Evolutionary conservation across 2,888 invertebrate genomes (phyloP).

Genomic region (Fragum whitleyi): DNA sequence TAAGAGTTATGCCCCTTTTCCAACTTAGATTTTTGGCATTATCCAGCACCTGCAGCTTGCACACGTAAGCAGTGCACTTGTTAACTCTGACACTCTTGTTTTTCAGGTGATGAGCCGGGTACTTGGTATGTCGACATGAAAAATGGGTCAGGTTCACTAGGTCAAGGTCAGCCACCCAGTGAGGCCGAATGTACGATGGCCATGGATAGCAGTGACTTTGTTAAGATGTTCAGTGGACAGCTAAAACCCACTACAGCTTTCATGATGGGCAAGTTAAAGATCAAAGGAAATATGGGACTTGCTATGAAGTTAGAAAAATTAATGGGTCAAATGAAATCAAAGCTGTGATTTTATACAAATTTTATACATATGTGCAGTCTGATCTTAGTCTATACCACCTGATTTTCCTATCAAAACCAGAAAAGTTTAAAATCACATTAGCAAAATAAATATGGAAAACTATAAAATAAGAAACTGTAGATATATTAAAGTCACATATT

Average conservation of each 20-base stretch:
- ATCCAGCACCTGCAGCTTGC: too few relatives aligned
- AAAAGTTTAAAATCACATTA: too few relatives aligned
- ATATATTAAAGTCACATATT: too few relatives aligned
- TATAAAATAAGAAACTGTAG: too few relatives aligned
- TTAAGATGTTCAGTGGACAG: slow-evolving; percentile 89
- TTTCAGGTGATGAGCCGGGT: slow-evolving; percentile 90
- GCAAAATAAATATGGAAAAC: too few relatives aligned
- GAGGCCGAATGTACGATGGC: slow-evolving; percentile 92
- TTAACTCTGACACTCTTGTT: too few relatives aligned
- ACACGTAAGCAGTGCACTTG: too few relatives aligned
- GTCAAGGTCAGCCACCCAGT: slow-evolving; percentile 90
- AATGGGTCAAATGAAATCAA: slow-evolving; percentile 76
- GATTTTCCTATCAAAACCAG: too few relatives aligned
- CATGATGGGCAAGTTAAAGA: slow-evolving; percentile 98
- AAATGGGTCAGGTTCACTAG: slow-evolving; percentile 92
- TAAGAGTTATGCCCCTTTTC: too few relatives aligned
- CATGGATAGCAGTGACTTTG: slow-evolving; percentile 89
- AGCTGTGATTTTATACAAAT: slow-evolving; percentile 32
- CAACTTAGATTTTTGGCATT: too few relatives aligned
- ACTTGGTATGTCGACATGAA: slow-evolving; percentile 96
- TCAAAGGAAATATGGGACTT: slow-evolving; percentile 95
- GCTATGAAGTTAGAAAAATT: slow-evolving; percentile 95
- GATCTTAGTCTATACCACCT: too few relatives aligned
- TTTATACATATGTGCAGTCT: too few relatives aligned
- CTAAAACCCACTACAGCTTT: slow-evolving; percentile 96